Evolutionary conservation across 1,140 invertebrate genomes (phyloP), one percentile per base, ranked within the genome.

Genomic region (Wasmannia auropunctata): DNA sequence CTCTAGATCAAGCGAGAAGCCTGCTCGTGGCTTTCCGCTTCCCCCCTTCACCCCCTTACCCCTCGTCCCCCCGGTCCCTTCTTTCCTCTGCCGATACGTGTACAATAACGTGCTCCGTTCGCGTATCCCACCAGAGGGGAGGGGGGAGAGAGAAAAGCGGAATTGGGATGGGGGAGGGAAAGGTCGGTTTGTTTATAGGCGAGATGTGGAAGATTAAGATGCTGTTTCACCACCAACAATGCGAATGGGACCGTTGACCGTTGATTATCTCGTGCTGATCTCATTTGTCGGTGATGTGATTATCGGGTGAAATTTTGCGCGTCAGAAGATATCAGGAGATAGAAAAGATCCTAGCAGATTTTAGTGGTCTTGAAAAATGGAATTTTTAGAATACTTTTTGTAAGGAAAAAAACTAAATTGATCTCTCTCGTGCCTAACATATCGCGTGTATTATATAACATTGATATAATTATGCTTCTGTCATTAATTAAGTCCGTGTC

Each of bases 191-290:
- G 92, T 94, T 94, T 94, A 94, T 92, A 89, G 91, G 85, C 72
- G 74, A 93, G 93, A 94, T 94, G 85, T 25, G 63, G 85, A 85
- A 93, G 94, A 94, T 94, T 94, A 92, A 93, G 92, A 93, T 91
- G 93, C 93, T 91, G 86, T 92, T 67, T 92, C 89, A 87, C 49
- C 86, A 85, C 76, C 89, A 92, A 88, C 93, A 87, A 72, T 88
- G 81, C 65, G 88, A 84, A 91, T 34, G 22, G 51, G 7, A 67
- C 37, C 11, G 37, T 63, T 86, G 56, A 70, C 56, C 43, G 54
- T 25, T 49, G 49, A 65, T 60, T 84, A 34, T 90, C 88, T 90
- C 51, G 49, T 75, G 60, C 49, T 65, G 28, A 58, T 85, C 49
- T 74, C 51, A 62, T 79, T 65, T 25, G 76, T 83, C 74, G 63